Base-by-base conservation (phyloP, 2,113 vertebrate genomes). In the Cyprinodon brontotheroides region DNA sequence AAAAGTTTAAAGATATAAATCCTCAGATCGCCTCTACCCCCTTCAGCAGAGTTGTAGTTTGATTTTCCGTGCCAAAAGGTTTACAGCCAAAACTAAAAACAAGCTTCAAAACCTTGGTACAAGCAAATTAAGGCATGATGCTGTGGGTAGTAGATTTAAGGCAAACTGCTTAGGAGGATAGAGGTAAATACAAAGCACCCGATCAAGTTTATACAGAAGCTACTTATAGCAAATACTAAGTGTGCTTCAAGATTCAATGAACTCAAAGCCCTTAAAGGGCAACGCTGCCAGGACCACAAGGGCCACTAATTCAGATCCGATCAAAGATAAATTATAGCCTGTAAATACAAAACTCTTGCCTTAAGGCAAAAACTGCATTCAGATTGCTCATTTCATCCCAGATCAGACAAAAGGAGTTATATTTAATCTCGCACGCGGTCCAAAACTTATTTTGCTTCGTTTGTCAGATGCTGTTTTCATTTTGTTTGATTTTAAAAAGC, bases 61-160 rank as follows among this genome's bases (percentile, higher is more conserved):
- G 65, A 6, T 13, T 9, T 68, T 9, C n/a, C 53, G 70, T 62
- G 59, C 80, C 66, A 86, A 76, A 40, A 81, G 61, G 77, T 79
- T 79, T 71, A 65, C 68, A 66, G 64, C 69, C 50, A 14, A 4
- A 37, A 67, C 73, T 72, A 9, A 84, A 15, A 81, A 88, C 79
- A 12, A 40, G 64, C 85, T 77, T 75, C 73, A 78, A 80, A 82
- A 57, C 43, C 64, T 70, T 48, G 11, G 62, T 82, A 78, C 70
- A 87, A 89, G 87, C 77, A 86, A 88, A 66, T 86, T 50, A 59
- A 82, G 72, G 48, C 75, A 81, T 15, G 13, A 10, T 71, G 74
- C 78, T 86, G 86, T 69, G 86, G 89, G 83, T 59, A 45, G 72
- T 2, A 65, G 74, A 84, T 78, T 67, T 64, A 72, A 73, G 40